These are phyloP conservation scores for Drosophila serrata DNA, from an alignment of 1,140 invertebrate species.

Conservation along the genomic window DNA sequence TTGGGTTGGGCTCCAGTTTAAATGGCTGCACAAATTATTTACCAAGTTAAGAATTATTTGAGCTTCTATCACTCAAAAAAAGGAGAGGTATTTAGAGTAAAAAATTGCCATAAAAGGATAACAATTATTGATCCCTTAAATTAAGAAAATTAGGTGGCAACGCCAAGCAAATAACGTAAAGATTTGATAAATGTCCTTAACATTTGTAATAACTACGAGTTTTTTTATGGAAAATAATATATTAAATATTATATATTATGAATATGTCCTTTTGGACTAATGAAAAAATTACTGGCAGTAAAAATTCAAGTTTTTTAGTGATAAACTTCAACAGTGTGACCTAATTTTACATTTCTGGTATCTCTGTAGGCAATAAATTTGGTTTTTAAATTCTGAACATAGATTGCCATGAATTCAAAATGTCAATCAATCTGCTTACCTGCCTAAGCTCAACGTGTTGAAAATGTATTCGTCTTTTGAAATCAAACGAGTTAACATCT, in stretches of 20 bases:
- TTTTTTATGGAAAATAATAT: no score
- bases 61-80: conserved; percentile 13
- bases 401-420: neutral
- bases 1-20: conserved; percentile 67
- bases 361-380: neutral
- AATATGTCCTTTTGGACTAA: no score
- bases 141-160: neutral
- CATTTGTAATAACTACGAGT: no score
- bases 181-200: no score
- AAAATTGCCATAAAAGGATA: no score
- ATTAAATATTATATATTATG: neutral
- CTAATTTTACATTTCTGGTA: neutral
- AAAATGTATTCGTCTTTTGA: neutral
- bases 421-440: neutral
- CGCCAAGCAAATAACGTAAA: neutral
- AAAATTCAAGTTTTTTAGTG: no score
- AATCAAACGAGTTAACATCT: neutral
- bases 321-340: neutral
- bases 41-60: conserved; percentile 42
- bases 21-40: conserved; percentile 67
- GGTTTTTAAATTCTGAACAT: neutral
- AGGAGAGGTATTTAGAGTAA: neutral
- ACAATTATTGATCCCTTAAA: neutral
- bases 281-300: no score
- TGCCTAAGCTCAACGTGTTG: neutral